Evolutionary conservation across 1,140 invertebrate species (phyloP).

Genomic region (Caenorhabditis brenneri): DNA sequence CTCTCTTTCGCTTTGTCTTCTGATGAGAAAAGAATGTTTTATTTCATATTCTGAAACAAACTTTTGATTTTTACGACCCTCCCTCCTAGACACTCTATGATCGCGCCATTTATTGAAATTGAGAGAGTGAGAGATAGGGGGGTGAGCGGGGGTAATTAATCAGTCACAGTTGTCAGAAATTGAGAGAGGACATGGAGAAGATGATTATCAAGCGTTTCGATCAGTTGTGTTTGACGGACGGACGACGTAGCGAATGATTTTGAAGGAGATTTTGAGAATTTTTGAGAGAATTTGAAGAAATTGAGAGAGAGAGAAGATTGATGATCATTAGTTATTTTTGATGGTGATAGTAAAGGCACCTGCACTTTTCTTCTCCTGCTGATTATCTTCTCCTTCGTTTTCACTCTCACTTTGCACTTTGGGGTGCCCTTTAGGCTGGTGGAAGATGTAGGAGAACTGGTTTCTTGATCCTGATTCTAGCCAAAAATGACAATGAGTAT

Average conservation of each 20-base stretch:
- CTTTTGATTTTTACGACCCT: not conserved
- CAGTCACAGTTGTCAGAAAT: not conserved
- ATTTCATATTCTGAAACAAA: not conserved
- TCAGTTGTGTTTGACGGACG: not conserved
- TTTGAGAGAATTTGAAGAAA: not conserved
- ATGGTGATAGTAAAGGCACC: not conserved
- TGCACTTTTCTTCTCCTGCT: too few relatives aligned
- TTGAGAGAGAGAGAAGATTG: not conserved
- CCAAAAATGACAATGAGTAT: too few relatives aligned
- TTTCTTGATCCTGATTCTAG: too few relatives aligned
- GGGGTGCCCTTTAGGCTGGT: too few relatives aligned
- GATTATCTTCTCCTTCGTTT: too few relatives aligned
- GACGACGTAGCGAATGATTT: too few relatives aligned
- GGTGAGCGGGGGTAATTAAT: not conserved
- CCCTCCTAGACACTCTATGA: not conserved
- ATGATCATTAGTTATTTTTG: slow-evolving; percentile 20
- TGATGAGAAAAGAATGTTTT: not conserved
- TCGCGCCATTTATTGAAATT: not conserved
- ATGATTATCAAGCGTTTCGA: slow-evolving; percentile 15
- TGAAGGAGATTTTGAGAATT: too few relatives aligned
- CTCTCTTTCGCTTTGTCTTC: too few relatives aligned
- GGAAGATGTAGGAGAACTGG: too few relatives aligned
- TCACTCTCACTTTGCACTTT: too few relatives aligned
- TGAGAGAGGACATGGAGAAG: not conserved
- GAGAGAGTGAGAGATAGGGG: not conserved